These are phyloP conservation scores for Shargacucullia verbasci DNA, from an alignment of 2,888 invertebrate genomes.

Conservation along the genomic window DNA sequence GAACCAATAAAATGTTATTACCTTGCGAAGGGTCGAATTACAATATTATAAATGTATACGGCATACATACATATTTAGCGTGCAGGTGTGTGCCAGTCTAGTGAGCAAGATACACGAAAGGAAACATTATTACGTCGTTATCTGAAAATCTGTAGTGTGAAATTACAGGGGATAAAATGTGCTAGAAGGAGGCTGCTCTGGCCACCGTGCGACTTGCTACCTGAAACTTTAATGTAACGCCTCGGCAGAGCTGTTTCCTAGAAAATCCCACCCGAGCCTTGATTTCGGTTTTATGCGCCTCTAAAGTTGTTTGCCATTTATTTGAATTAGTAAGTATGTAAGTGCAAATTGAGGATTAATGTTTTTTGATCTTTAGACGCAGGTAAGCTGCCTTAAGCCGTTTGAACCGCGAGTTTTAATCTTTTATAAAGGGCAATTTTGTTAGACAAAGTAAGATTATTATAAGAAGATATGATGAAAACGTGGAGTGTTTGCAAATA, in stretches of 20 bases:
- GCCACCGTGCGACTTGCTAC: slow-evolving; percentile 60
- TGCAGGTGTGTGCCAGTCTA: slow-evolving; percentile 45
- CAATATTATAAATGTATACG: slow-evolving; percentile 55
- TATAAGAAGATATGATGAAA: slow-evolving; percentile 5
- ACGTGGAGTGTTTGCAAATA: background rate
- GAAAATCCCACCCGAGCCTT: slow-evolving; percentile 71
- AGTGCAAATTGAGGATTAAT: slow-evolving; percentile 43
- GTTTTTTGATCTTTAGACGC: slow-evolving; percentile 27
- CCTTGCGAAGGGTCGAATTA: slow-evolving; percentile 51
- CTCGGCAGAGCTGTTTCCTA: slow-evolving; percentile 68
- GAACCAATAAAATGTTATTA: slow-evolving; percentile 48
- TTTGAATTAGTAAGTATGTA: slow-evolving; percentile 67
- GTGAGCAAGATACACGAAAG: slow-evolving; percentile 51
- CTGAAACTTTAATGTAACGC: slow-evolving; percentile 82
- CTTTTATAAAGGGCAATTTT: slow-evolving; percentile 18
- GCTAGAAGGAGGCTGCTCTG: slow-evolving; percentile 59
- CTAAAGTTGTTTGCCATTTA: slow-evolving; percentile 73
- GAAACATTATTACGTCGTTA: slow-evolving; percentile 66
- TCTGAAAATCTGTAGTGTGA: slow-evolving; percentile 73
- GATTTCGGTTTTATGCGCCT: slow-evolving; percentile 77
- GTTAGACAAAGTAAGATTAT: slow-evolving; percentile 15
- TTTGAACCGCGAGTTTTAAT: slow-evolving; percentile 20
- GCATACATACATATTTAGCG: slow-evolving; percentile 52
- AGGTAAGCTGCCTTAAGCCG: slow-evolving; percentile 31
- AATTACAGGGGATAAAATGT: slow-evolving; percentile 74